Percentiles rank a stretch among this genome's conserved stretches.
These are phyloP conservation scores for Anthopleura xanthogrammica DNA, from an alignment of 92 coral and sea anemone genomes.

Conservation along the genomic window DNA sequence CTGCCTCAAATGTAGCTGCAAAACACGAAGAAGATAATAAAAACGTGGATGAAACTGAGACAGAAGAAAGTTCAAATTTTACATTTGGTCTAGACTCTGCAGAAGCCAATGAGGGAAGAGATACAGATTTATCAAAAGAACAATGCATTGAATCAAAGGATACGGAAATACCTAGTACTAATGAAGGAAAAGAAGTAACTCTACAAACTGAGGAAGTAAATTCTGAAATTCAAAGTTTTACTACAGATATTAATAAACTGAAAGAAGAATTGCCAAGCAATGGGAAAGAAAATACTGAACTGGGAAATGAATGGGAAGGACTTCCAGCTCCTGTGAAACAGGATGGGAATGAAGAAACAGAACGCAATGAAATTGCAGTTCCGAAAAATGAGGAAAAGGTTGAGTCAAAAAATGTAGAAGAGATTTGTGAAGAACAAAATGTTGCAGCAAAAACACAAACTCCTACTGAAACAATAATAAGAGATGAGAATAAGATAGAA, in stretches of 20 bases:
- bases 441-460: neutral
- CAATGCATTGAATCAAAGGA: neutral
- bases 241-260: neutral
- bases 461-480: neutral
- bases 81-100: neutral
- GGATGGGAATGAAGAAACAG: neutral
- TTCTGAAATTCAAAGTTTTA: neutral
- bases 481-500: neutral
- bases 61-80: neutral
- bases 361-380: neutral
- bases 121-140: neutral
- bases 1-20: slow-evolving; percentile 1
- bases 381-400: neutral
- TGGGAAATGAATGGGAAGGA: neutral
- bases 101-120: neutral
- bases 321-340: neutral
- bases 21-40: slow-evolving; percentile 11
- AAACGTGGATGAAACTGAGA: neutral
- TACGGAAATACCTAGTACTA: neutral
- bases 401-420: neutral
- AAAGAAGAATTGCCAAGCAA: neutral
- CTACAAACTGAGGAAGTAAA: neutral
- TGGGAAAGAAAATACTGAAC: neutral
- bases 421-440: neutral
- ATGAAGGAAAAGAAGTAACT: neutral